Evolutionary conservation across 2,888 invertebrate species (phyloP).

Genomic region (Scaptomyza caliginosa): DNA sequence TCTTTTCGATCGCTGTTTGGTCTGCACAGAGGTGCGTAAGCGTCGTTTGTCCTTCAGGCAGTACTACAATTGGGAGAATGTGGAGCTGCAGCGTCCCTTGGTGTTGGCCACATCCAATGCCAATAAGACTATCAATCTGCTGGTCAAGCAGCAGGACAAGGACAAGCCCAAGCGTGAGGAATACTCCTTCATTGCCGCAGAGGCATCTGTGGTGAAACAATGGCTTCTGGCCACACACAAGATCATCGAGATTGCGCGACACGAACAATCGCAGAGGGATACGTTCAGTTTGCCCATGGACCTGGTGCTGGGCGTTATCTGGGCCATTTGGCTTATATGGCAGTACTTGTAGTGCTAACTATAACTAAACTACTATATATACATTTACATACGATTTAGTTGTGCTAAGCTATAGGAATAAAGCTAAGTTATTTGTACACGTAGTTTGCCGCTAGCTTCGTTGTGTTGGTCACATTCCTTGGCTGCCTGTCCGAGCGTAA

Average conservation of each 20-base stretch:
- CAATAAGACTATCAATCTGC: constrained; percentile 76
- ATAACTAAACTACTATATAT: not conserved
- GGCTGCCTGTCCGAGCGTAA: constrained; percentile 67
- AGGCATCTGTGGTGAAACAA: constrained; percentile 77
- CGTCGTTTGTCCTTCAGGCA: constrained; percentile 81
- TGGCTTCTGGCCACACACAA: constrained; percentile 79
- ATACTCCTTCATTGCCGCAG: constrained; percentile 74
- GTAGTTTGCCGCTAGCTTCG: constrained; percentile 2
- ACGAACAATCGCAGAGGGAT: constrained; percentile 66
- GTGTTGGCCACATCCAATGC: constrained; percentile 61
- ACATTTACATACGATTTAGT: constrained; percentile 31
- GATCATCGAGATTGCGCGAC: constrained; percentile 74
- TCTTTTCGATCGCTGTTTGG: constrained; percentile 82
- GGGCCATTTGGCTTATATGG: constrained; percentile 81
- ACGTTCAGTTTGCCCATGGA: constrained; percentile 82
- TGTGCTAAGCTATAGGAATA: constrained; percentile 30
- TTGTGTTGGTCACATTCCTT: constrained; percentile 26
- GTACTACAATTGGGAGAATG: constrained; percentile 79
- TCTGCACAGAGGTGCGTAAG: constrained; percentile 83
- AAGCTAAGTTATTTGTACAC: constrained; percentile 46
- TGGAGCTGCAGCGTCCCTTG: constrained; percentile 77
- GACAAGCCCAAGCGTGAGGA: constrained; percentile 70
- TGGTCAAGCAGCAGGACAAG: constrained; percentile 61
- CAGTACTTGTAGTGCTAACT: constrained; percentile 70
- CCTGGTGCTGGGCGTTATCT: constrained; percentile 69